Evolutionary conservation across 2,113 vertebrate genomes (phyloP), one percentile per base, ranked within the genome.

Genomic region (Petrocephalus microphthalmus): DNA sequence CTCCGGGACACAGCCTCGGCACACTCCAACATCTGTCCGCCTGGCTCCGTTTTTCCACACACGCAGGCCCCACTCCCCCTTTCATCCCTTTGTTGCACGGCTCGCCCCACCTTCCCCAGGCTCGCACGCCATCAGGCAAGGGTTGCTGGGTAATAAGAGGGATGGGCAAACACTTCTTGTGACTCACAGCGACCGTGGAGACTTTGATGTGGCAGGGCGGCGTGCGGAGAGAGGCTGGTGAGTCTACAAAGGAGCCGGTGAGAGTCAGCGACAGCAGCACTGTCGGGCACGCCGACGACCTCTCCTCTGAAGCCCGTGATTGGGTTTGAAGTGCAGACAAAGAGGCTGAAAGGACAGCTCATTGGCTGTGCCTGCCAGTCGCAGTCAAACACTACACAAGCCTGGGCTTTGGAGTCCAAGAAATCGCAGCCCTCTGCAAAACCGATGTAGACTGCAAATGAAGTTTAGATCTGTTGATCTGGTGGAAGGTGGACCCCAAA

Each of bases 91-190:
- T 88, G 47, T 87, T 74, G 60, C 60, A 60, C 8, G n/a, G 33
- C 33, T 5, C 22, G 2, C 53, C 42, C 8, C 37, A 60, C 22
- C 85, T 60, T 83, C 67, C 45, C 33, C 42, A 11, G 60, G 33
- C 74, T 47, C 15, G 10, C 13, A 49, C 20, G 60, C 52, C 81
- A 86, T 89, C n/a, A 54, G 60, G 11, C 88, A 85, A 56, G 33
- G 78, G 92, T 92, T 93, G 93, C 94, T 89, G 54, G 89, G 92
- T 90, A 91, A 93, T 90, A 91, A 93, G 92, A 78, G 85, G 91
- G 89, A 91, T 87, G 81, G 92, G 90, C 92, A 94, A 94, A 92
- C 89, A 93, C 3, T 20, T 87, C 78, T 57, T 91, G 87, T 0
- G 4, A 74, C 82, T 86, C 67, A 7, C 81, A 91, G 88, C 90